Evolutionary conservation across 2,888 invertebrate species (phyloP), one percentile per base, ranked within the genome.

Genomic region (Anthophora plumipes): DNA sequence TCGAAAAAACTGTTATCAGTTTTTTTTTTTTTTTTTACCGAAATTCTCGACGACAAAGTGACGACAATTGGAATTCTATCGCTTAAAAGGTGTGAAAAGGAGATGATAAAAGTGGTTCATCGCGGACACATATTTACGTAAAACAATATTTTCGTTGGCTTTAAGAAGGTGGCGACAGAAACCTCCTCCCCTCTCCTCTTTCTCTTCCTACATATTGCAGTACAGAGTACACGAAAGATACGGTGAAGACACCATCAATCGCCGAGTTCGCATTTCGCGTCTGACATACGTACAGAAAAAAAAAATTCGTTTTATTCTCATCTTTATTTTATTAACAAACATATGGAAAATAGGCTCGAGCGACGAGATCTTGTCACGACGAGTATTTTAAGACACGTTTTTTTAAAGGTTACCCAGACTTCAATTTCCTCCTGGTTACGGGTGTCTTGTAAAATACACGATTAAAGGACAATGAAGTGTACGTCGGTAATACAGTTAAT

Each of bases 91-190:
- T 67, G 73, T 60, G 73, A 80, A 83, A 77, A 85, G 76, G 63
- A 64, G 64, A 61, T 69, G 84, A 70, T 76, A 77, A 85, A 86
- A 84, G 79, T 80, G 80, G 80, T 69, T 74, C 79, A 67, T 78
- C 80, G 82, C 86, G 82, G 81, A 85, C 87, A 80, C 85, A 84
- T 89, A 89, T 90, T 86, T 89, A 89, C 86, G 86, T 86, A 83
- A 85, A 86, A 91, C 82, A 90, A 90, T 90, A 90, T 91, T 90
- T 90, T 89, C 89, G 83, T 88, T 90, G 89, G 89, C 89, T 90
- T 89, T 84, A 88, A 90, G 89, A 89, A 88, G 86, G 83, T 82
- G 80, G 77, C 80, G 82, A 77, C 83, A 76, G 80, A 77, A 57
- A 54, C 60, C 60, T 76, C 66, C n/a, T 69, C 79, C 77, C 86